Evolutionary conservation across 1,140 invertebrate genomes (phyloP).

Genomic region (Drosophila funebris): DNA sequence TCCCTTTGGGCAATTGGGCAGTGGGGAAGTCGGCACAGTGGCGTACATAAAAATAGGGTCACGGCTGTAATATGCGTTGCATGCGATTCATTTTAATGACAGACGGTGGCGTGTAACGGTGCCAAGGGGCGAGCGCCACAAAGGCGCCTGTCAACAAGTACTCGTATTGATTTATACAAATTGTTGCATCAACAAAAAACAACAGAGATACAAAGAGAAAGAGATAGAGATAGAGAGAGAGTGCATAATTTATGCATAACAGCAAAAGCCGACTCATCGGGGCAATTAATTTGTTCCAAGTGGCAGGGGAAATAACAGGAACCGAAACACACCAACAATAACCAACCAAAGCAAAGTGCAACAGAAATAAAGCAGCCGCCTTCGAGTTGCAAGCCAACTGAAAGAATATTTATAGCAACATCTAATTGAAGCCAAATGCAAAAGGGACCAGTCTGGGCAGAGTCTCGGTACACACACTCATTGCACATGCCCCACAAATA

Average conservation of each 20-base stretch:
- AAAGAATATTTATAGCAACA: constrained; percentile 57
- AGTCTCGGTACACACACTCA: background rate
- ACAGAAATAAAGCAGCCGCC: constrained; percentile 45
- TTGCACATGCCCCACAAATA: constrained; percentile 31
- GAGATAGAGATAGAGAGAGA: constrained; percentile 14
- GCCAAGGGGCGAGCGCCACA: constrained; percentile 8
- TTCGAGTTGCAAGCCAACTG: constrained; percentile 7
- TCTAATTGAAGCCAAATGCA: constrained; percentile 51
- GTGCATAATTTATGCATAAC: constrained; percentile 71
- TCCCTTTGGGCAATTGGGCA: too few species aligned
- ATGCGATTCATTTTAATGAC: constrained; percentile 30
- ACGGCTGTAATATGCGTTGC: constrained; percentile 36
- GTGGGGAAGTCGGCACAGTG: constrained; percentile 46
- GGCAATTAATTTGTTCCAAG: constrained; percentile 69
- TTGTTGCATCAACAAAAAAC: constrained; percentile 36
- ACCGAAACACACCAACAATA: constrained; percentile 18
- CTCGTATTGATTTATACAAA: constrained; percentile 76
- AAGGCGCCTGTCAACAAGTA: constrained; percentile 67
- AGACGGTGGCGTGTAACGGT: constrained; percentile 23
- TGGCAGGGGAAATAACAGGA: constrained; percentile 17
- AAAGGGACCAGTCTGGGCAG: constrained; percentile 8
- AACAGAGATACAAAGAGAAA: background rate
- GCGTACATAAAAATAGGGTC: constrained; percentile 65
- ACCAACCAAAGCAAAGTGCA: constrained; percentile 47
- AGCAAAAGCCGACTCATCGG: constrained; percentile 48